phyloP scores from a whole-genome alignment of 2,113 vertebrate species.

The Ranitomeya imitator region DNA sequence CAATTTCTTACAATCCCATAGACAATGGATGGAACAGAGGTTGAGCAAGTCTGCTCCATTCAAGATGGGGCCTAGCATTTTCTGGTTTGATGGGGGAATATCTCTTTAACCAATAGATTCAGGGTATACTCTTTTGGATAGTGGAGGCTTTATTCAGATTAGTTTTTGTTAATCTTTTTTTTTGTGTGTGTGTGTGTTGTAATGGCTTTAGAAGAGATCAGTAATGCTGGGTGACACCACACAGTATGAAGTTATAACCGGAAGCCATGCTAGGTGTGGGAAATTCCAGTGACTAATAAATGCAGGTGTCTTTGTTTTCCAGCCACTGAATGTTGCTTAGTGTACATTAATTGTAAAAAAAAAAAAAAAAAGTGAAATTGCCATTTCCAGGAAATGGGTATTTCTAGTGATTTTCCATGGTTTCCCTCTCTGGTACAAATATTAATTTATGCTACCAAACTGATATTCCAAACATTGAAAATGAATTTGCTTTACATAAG shows the following conservation, averaged over 20 bases:
- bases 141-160: too few species aligned
- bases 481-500: too few species aligned
- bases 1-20: too few species aligned
- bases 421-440: background rate
- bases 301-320: background rate
- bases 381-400: background rate
- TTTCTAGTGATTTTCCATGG: background rate
- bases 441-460: background rate
- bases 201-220: background rate
- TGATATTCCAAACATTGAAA: too few species aligned
- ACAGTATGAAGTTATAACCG: background rate
- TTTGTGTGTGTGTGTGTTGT: background rate
- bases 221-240: background rate
- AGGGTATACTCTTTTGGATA: too few species aligned
- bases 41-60: too few species aligned
- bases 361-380: background rate
- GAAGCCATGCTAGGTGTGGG: background rate
- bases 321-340: background rate
- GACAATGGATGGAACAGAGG: too few species aligned
- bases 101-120: too few species aligned
- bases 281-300: slow-evolving; percentile 3
- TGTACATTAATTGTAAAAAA: background rate
- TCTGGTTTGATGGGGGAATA: too few species aligned
- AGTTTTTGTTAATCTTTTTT: background rate
- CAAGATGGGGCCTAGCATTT: too few species aligned